Percentiles rank a stretch among this genome's conserved stretches.
Evolutionary conservation across 2,888 invertebrate genomes (phyloP).

Genomic region (Deilephila elpenor): DNA sequence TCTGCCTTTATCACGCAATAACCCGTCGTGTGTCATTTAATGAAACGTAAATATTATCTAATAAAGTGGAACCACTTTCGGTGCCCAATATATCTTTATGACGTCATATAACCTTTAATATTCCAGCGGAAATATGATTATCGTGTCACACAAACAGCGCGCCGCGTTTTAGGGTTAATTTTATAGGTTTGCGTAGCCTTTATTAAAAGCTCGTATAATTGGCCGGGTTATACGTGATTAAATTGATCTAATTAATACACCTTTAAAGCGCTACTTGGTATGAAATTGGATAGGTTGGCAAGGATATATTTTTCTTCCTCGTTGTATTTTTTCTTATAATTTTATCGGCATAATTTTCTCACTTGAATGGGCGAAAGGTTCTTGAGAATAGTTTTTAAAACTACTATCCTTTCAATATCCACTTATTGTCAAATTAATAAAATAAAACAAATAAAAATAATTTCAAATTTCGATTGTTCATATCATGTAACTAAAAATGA

Average conservation of each 20-base stretch:
- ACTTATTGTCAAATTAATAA: no score
- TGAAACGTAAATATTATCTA: constrained; percentile 74
- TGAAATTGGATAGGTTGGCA: background rate
- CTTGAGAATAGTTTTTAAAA: no score
- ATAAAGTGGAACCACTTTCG: constrained; percentile 60
- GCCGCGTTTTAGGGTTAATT: constrained; percentile 54
- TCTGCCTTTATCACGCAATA: constrained; percentile 23
- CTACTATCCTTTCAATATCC: no score
- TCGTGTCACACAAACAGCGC: constrained; percentile 67
- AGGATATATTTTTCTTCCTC: background rate
- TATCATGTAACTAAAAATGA: no score
- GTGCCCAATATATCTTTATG: constrained; percentile 72
- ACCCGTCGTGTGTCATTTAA: constrained; percentile 45
- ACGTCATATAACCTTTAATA: constrained; percentile 70
- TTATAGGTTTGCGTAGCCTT: constrained; percentile 62
- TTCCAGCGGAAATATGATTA: constrained; percentile 72
- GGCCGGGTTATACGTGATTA: constrained; percentile 13
- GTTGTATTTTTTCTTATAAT: background rate
- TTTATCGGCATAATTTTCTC: background rate
- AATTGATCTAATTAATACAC: constrained; percentile 6
- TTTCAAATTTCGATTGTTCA: no score
- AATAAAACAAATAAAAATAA: no score
- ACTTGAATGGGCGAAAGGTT: no score
- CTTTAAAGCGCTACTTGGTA: background rate
- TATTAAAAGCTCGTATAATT: constrained; percentile 68